A percentile compares a stretch with the other conserved stretches of the same genome.
Evolutionary conservation across 2,113 vertebrate species (phyloP).

Genomic region (Ginglymostoma cirratum): DNA sequence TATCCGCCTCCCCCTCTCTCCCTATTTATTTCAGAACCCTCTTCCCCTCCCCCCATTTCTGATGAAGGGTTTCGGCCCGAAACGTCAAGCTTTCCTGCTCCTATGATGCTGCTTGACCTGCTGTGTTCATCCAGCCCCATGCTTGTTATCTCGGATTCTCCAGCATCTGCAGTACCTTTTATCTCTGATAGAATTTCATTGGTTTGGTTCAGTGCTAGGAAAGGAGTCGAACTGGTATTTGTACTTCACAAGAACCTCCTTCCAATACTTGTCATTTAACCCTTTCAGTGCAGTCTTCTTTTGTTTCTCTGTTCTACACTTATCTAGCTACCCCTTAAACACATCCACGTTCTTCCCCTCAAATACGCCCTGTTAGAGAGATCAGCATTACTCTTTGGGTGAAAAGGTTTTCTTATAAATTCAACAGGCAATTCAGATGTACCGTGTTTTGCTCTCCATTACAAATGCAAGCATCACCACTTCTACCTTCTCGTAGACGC

Average conservation of each 20-base stretch:
- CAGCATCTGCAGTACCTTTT: too few relatives aligned
- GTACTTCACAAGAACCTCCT: neutral
- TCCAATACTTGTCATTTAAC: neutral
- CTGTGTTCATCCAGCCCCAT: too few relatives aligned
- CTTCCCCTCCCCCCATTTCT: too few relatives aligned
- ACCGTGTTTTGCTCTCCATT: neutral
- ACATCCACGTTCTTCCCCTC: neutral
- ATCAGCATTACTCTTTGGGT: neutral
- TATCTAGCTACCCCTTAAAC: neutral
- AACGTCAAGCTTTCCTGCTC: too few relatives aligned
- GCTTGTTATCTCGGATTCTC: too few relatives aligned
- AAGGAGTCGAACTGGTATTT: neutral
- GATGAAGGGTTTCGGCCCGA: too few relatives aligned
- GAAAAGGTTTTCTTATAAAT: neutral
- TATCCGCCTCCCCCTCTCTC: too few relatives aligned
- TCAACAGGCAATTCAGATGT: neutral
- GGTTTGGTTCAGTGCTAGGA: neutral
- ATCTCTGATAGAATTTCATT: neutral
- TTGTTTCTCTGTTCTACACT: neutral
- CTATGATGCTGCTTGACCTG: too few relatives aligned
- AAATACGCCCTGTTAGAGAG: neutral
- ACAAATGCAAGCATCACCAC: neutral
- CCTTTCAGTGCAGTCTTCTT: neutral
- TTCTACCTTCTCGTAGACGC: neutral
- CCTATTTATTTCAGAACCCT: too few relatives aligned